Evolutionary conservation across 2,797 vertebrate species (phyloP).

Genomic region (Psittacula derbiana): DNA sequence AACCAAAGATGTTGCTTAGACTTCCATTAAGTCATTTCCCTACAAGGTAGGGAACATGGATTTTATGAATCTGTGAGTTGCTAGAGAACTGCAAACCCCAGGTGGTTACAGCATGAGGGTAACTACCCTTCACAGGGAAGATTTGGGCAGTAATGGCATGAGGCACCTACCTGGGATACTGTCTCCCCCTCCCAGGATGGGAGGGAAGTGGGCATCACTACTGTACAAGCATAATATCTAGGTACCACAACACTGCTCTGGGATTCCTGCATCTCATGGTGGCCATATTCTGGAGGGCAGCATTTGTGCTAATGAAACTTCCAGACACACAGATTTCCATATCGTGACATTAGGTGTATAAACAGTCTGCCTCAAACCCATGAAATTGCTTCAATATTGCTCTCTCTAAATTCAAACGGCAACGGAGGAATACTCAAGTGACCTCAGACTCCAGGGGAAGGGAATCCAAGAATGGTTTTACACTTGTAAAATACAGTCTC

Average conservation of each 20-base stretch:
- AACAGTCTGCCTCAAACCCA: not conserved
- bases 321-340: not conserved
- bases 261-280: not conserved
- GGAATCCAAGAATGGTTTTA: not conserved
- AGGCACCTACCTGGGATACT: not conserved
- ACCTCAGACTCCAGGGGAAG: not conserved
- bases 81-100: not conserved
- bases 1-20: not conserved
- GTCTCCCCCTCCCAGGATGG: not conserved
- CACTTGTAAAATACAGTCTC: not conserved
- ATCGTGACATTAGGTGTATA: accelerated
- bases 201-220: not conserved
- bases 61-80: not conserved
- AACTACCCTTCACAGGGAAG: not conserved
- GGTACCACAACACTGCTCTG: accelerated
- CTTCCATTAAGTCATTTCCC: not conserved
- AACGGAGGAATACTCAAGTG: not conserved
- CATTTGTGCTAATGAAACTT: not conserved
- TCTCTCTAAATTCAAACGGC: not conserved
- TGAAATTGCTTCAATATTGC: not conserved
- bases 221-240: accelerated
- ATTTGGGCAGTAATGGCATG: not conserved
- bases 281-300: accelerated
- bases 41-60: accelerated
- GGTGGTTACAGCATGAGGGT: not conserved